Percentiles rank a stretch among this genome's conserved stretches.
Conservation (phyloP, 2,113 vertebrate genomes). For the Microcebus griseorufus region DNA sequence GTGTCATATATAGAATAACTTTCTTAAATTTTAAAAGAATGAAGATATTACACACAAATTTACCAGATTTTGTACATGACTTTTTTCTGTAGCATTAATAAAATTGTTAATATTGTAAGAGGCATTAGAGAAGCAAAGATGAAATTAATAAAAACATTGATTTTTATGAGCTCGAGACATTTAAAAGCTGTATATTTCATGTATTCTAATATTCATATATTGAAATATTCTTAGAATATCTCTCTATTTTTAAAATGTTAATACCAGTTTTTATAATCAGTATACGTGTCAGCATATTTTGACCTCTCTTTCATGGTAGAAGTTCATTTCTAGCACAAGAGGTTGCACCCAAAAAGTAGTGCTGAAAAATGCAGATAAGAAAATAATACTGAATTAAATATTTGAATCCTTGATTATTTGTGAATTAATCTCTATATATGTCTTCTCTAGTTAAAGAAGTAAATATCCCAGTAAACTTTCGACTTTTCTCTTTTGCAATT, state of each 20-base stretch:
- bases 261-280: not conserved
- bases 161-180: not conserved
- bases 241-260: not conserved
- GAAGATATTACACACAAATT: not conserved
- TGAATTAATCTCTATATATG: not conserved
- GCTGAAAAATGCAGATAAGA: not conserved
- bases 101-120: not conserved
- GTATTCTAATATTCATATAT: not conserved
- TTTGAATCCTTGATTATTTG: not conserved
- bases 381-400: not conserved
- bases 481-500: not conserved
- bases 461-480: not conserved
- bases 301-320: not conserved
- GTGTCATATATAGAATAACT: not conserved
- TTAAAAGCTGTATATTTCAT: not conserved
- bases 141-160: not conserved
- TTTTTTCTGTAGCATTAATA: not conserved
- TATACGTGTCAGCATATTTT: not conserved
- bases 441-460: not conserved
- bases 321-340: not conserved
- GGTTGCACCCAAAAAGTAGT: not conserved
- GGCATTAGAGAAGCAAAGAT: not conserved
- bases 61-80: not conserved
- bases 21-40: not conserved
- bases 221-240: not conserved